Evolutionary conservation across 2,888 invertebrate species (phyloP).

Genomic region (Andrena dorsata): DNA sequence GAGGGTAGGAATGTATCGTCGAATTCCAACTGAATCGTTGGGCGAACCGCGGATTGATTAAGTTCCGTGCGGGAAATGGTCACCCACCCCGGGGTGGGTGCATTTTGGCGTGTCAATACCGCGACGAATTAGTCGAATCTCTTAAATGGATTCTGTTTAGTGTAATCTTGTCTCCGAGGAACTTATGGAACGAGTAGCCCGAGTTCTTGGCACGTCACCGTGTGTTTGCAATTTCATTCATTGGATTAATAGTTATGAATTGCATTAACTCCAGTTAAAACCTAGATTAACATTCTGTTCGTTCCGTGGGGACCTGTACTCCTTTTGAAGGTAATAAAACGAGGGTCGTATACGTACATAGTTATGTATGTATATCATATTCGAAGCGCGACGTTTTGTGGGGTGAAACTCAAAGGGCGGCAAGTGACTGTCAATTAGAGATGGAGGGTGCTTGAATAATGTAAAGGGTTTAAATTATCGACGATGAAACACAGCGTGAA

Average conservation of each 20-base stretch:
- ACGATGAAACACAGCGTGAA: neutral
- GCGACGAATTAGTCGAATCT: slow-evolving; percentile 19
- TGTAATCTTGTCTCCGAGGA: neutral
- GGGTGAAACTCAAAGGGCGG: neutral
- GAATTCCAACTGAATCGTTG: slow-evolving; percentile 56
- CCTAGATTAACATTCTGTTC: too few species aligned
- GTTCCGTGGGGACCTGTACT: too few species aligned
- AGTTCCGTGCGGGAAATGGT: neutral
- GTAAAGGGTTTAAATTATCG: slow-evolving; percentile 37
- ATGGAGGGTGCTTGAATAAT: slow-evolving; percentile 45
- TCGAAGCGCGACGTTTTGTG: neutral
- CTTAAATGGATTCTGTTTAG: neutral
- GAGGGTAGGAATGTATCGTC: slow-evolving; percentile 39
- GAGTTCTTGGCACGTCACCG: too few species aligned
- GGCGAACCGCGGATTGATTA: slow-evolving; percentile 52
- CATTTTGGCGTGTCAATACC: slow-evolving; percentile 7
- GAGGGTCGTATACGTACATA: too few species aligned
- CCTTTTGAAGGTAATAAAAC: too few species aligned
- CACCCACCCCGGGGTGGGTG: neutral
- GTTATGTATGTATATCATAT: too few species aligned
- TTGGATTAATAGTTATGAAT: too few species aligned
- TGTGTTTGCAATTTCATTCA: too few species aligned
- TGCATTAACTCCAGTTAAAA: too few species aligned
- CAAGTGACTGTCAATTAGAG: neutral
- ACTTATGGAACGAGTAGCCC: neutral